These are phyloP conservation scores for Rhipidura dahli DNA, from an alignment of 2,113 vertebrate genomes.

Conservation along the genomic window DNA sequence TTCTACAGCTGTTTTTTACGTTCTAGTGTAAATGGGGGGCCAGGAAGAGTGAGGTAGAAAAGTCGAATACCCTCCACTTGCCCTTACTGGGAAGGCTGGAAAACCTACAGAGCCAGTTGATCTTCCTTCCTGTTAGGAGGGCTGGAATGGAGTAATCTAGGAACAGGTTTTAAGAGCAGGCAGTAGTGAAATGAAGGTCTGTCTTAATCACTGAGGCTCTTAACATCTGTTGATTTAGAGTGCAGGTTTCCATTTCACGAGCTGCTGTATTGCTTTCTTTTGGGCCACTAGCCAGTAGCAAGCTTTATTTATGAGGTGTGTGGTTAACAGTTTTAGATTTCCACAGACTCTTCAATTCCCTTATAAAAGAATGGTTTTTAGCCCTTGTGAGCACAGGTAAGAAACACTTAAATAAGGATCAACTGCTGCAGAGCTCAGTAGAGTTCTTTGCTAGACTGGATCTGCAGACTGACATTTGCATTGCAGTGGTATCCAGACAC, in stretches of 20 bases:
- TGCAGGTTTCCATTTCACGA: not conserved
- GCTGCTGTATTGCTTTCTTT: not conserved
- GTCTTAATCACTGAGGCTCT: not conserved
- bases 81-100: not conserved
- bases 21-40: not conserved
- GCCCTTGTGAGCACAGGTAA: not conserved
- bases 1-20: not conserved
- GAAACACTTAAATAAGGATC: not conserved
- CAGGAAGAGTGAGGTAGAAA: not conserved
- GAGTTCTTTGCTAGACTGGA: not conserved
- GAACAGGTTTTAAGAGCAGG: not conserved
- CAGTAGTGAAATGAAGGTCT: not conserved
- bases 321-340: not conserved
- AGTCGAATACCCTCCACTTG: not conserved
- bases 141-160: not conserved
- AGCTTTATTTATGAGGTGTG: not conserved
- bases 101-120: not conserved
- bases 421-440: not conserved
- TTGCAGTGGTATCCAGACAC: fast-evolving
- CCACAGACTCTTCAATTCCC: not conserved
- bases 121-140: not conserved
- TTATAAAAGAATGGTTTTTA: not conserved
- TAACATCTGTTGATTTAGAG: not conserved
- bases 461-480: not conserved
- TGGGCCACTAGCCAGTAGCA: not conserved